phyloP scores from a whole-genome alignment of 2,113 vertebrate genomes.

The Haemorhous mexicanus region DNA sequence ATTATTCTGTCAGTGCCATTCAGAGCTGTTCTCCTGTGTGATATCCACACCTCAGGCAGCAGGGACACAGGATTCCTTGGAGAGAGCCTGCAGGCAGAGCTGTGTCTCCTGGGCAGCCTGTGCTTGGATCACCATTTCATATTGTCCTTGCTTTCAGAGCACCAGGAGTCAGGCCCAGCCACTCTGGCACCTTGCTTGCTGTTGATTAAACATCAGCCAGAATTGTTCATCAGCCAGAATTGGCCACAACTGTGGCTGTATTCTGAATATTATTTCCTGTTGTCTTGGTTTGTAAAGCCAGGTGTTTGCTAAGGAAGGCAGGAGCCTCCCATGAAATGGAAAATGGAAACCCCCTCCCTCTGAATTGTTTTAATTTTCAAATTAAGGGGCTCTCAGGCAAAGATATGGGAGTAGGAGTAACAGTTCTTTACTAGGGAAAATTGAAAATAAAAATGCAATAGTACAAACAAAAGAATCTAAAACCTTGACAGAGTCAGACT shows the following conservation, averaged over 20 bases:
- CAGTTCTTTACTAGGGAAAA: too few species aligned
- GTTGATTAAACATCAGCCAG: background rate
- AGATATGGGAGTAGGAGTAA: too few species aligned
- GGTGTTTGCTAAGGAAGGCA: too few species aligned
- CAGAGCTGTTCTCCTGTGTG: background rate
- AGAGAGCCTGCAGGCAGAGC: background rate
- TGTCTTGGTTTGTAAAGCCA: too few species aligned
- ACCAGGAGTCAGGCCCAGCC: background rate
- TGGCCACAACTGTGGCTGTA: background rate
- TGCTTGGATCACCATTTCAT: background rate
- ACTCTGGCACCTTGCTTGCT: background rate
- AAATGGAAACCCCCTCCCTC: too few species aligned
- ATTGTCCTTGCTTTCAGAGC: background rate
- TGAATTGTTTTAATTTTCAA: too few species aligned
- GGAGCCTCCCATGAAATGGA: too few species aligned
- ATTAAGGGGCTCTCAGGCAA: too few species aligned
- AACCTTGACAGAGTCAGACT: too few species aligned
- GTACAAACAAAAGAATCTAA: too few species aligned
- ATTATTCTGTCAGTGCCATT: background rate
- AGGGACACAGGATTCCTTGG: background rate
- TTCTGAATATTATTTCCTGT: background rate
- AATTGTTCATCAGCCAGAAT: background rate
- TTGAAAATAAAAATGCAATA: too few species aligned
- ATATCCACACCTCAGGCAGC: fast-evolving
- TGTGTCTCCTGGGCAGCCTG: background rate